Evolutionary conservation across 2,797 vertebrate genomes (phyloP).

Genomic region (Centroberyx gerrardi): DNA sequence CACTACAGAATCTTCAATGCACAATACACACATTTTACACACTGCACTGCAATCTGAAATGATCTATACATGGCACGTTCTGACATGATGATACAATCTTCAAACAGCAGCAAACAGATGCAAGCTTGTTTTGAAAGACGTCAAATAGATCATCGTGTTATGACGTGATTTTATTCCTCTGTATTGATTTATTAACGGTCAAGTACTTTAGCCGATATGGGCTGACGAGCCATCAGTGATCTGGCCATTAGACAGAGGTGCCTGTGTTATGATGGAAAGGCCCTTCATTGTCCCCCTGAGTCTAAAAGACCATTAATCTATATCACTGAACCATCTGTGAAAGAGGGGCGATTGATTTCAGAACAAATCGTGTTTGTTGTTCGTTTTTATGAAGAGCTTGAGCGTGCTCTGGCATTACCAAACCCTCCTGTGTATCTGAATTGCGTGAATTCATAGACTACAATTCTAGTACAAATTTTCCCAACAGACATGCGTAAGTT

Average conservation of each 20-base stretch:
- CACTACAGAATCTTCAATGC: neutral
- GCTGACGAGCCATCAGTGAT: constrained; percentile 5
- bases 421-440: neutral
- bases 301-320: constrained; percentile 16
- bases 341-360: constrained; percentile 3
- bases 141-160: neutral
- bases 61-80: neutral
- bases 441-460: neutral
- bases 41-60: neutral
- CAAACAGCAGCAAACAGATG: too few species aligned
- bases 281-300: constrained; percentile 8
- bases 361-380: constrained; percentile 4
- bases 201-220: constrained; percentile 4
- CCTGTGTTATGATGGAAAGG: constrained; percentile 1
- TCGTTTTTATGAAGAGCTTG: constrained; percentile 19
- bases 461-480: too few species aligned
- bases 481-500: too few species aligned
- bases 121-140: too few species aligned
- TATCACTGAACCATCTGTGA: constrained; percentile 8
- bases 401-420: neutral
- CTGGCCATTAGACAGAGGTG: constrained; percentile 18
- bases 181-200: constrained; percentile 17
- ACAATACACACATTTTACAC: neutral
- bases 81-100: too few species aligned
- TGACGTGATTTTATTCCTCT: neutral